phyloP scores from a whole-genome alignment of 2,888 invertebrate genomes.

The Tineola bisselliella region DNA sequence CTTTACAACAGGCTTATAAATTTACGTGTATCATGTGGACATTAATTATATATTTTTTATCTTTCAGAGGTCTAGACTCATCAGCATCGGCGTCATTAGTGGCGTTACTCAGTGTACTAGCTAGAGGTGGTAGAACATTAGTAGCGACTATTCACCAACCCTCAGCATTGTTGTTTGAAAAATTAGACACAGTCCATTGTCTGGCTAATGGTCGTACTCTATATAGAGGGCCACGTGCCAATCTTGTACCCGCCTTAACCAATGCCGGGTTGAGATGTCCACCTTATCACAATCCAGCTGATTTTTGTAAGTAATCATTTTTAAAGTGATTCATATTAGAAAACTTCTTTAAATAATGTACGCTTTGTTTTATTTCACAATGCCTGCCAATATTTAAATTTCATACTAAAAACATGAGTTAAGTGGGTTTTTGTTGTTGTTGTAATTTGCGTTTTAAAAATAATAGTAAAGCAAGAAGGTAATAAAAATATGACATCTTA shows the following conservation, averaged over 20 bases:
- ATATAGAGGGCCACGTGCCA: constrained; percentile 80
- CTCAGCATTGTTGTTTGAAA: constrained; percentile 90
- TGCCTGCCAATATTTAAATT: no score
- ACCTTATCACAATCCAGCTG: constrained; percentile 94
- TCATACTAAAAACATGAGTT: no score
- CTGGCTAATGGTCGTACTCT: constrained; percentile 84
- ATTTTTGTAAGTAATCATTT: constrained; percentile 79
- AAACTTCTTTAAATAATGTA: not conserved
- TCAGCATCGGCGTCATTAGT: constrained; percentile 88
- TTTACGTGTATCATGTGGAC: no score
- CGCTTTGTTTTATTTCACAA: not conserved
- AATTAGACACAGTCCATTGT: constrained; percentile 90
- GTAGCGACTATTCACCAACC: constrained; percentile 96
- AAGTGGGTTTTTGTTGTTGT: no score
- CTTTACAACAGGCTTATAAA: no score
- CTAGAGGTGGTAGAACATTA: constrained; percentile 86
- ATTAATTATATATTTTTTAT: no score
- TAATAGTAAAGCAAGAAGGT: no score
- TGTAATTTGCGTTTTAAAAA: no score
- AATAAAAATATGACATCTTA: not conserved
- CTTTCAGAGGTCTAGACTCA: constrained; percentile 85
- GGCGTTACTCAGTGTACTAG: constrained; percentile 79
- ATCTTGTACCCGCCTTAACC: constrained; percentile 80
- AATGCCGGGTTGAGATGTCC: constrained; percentile 84
- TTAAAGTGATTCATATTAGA: not conserved